A percentile compares a stretch with the other conserved stretches of the same genome.
These are phyloP conservation scores for Formica aserva DNA, from an alignment of 2,888 invertebrate species.

Conservation along the genomic window DNA sequence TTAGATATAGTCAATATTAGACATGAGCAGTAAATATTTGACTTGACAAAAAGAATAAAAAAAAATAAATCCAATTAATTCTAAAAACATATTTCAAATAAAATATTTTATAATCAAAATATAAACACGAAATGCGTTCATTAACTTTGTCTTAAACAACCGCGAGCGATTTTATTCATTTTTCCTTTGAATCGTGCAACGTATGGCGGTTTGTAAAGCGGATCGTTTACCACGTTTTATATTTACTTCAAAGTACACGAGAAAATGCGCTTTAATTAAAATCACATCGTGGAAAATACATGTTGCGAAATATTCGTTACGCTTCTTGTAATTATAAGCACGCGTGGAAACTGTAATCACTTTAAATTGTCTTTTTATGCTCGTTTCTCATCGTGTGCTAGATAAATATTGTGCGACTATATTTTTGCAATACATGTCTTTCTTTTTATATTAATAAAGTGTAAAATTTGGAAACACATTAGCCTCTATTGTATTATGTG, in stretches of 20 bases:
- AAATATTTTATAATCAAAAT: not conserved
- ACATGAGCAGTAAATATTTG: not conserved
- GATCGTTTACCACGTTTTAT: slow-evolving; percentile 14
- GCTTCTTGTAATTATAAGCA: slow-evolving; percentile 26
- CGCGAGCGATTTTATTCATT: not conserved
- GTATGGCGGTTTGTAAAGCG: not conserved
- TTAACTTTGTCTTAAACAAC: not conserved
- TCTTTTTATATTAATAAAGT: not conserved
- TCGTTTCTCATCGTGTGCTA: not conserved
- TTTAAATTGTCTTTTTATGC: slow-evolving; percentile 42
- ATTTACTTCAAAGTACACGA: slow-evolving; percentile 9
- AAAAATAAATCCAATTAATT: not conserved
- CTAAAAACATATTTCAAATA: not conserved
- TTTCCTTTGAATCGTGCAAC: slow-evolving; percentile 2
- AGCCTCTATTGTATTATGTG: not conserved
- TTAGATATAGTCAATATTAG: slow-evolving; percentile 6
- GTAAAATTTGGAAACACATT: not conserved
- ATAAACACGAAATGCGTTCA: not conserved
- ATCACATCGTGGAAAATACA: slow-evolving; percentile 12
- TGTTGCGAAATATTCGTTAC: not conserved
- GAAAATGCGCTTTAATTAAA: slow-evolving; percentile 42
- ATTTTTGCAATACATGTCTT: slow-evolving; percentile 8
- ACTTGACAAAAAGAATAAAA: not conserved
- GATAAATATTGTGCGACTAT: slow-evolving; percentile 35
- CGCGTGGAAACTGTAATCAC: slow-evolving; percentile 28